Conservation (phyloP, 2,888 invertebrate genomes). For the Cheiracanthium punctorium region DNA sequence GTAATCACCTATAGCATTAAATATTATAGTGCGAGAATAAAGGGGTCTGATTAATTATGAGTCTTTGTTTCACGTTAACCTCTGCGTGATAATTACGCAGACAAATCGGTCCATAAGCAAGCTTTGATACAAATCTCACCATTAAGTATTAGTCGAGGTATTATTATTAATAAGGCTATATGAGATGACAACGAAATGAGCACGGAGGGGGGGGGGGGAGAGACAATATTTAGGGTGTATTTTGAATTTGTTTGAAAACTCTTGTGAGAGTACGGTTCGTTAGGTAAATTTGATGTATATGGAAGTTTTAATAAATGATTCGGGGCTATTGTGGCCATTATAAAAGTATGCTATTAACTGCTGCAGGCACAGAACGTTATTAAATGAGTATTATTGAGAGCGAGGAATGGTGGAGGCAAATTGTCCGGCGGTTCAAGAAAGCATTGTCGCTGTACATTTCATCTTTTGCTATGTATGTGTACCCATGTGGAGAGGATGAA, state of each 20-base stretch:
- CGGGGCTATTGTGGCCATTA: neutral
- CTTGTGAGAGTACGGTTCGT: neutral
- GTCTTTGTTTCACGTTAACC: conserved; percentile 9
- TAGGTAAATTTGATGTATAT: neutral
- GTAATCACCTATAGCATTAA: conserved; percentile 3
- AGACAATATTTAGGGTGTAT: neutral
- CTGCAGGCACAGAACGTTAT: neutral
- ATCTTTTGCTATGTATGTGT: no score
- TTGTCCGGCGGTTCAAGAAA: no score
- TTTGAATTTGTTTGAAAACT: neutral
- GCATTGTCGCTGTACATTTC: no score
- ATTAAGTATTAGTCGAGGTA: conserved; percentile 5
- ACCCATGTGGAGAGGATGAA: no score
- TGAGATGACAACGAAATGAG: conserved; percentile 1
- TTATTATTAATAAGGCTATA: conserved; percentile 2
- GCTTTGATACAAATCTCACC: conserved; percentile 3
- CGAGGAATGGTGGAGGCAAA: no score
- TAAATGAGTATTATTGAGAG: neutral
- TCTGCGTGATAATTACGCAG: conserved; percentile 1
- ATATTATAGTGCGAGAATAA: neutral
- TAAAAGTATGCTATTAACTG: neutral
- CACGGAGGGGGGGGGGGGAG: neutral
- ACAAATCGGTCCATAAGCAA: neutral
- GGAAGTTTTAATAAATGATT: neutral
- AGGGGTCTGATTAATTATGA: neutral